A percentile compares a stretch with the other conserved stretches of the same genome.
Evolutionary conservation across 2,113 vertebrate genomes (phyloP).

Genomic region (western clawed frog (Xenopus tropicalis)): UCB_Xtro_10.0 CM004448.2:129848001-129848500

Average conservation of each 20-base stretch:
- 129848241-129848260: background rate
- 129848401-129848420: too few relatives aligned
- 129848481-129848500: too few relatives aligned
- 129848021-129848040: slow-evolving; percentile 19
- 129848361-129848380: background rate
- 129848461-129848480: too few relatives aligned
- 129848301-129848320: background rate
- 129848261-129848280: background rate
- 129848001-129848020: slow-evolving; percentile 27
- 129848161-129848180: slow-evolving; percentile 39
- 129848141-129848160: slow-evolving; percentile 34
- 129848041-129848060: slow-evolving; percentile 1
- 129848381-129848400: too few relatives aligned
- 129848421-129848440: too few relatives aligned
- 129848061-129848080: slow-evolving; percentile 32
- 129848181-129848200: slow-evolving; percentile 27
- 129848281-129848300: background rate
- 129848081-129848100: slow-evolving; percentile 41
- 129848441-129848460: too few relatives aligned
- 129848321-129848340: background rate
- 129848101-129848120: slow-evolving; percentile 35
- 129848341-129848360: background rate
- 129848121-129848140: slow-evolving; percentile 37
- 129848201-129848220: slow-evolving; percentile 19
- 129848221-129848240: slow-evolving; percentile 4